Evolutionary conservation across 2,888 invertebrate species (phyloP), one percentile per base, ranked within the genome.

Genomic region (Ischnura elegans): DNA sequence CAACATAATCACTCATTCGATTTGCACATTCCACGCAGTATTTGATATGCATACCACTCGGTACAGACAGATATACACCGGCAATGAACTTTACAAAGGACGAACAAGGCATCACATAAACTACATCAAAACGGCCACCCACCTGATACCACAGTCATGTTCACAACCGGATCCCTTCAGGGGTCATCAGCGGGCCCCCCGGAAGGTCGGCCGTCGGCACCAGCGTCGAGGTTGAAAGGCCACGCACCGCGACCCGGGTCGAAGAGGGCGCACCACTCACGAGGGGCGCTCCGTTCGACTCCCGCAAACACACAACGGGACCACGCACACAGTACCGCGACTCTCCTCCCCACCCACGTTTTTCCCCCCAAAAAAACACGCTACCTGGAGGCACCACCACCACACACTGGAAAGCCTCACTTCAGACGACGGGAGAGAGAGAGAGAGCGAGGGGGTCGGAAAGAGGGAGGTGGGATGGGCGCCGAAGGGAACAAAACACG

Each of bases 61-160:
- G 76, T 36, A 36, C 10, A 5, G 76, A 8, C 76, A 8, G 36
- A 36, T 36, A 76, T 3, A 76, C 16, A 2, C 36, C 76, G 76
- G 76, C 36, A 25, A 16, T 36, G 25, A 76, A 76, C 13, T 29
- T 21, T 36, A 61, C 2, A 61, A 25, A 6, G 61, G 61, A 61
- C 25, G 61, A 25, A 61, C 6, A 16, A 61, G n/a, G n/a, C n/a
- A 61, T 61, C 13, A 36, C 29, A 29, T 76, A 76, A 76, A 36
- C 29, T 76, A 1, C 21, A 13, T 19, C 51, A 61, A 61, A 61
- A 25, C 61, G 36, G n/a, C 13, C 43, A 90, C 90, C 90, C 90
- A 90, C 90, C 90, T 90, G 90, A 90, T 90, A 90, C 90, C 90
- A 90, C 90, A 90, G 90, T 90, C 90, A 90, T 90, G 61, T 90